phyloP scores from a whole-genome alignment of 2,113 vertebrate species.

The Nerophis ophidion region DNA sequence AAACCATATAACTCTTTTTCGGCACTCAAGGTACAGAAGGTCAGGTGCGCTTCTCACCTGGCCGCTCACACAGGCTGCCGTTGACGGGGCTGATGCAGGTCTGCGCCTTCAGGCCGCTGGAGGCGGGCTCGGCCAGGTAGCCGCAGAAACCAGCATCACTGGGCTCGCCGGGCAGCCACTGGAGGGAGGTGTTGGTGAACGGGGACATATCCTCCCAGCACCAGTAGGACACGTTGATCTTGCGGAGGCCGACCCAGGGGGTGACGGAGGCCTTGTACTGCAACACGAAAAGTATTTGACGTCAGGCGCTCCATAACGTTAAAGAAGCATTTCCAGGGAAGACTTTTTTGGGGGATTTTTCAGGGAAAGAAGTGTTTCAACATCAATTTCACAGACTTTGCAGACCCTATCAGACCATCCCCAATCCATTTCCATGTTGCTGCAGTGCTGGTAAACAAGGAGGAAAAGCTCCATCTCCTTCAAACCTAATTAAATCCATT shows the following conservation, averaged over 20 bases:
- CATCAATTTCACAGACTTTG: not conserved
- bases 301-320: not conserved
- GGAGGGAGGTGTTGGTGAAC: conserved; percentile 87
- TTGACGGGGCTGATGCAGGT: conserved; percentile 81
- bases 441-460: conserved; percentile 36
- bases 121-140: conserved; percentile 83
- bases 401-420: conserved; percentile 19
- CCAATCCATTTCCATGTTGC: conserved; percentile 32
- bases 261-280: conserved; percentile 83
- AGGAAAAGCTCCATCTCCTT: conserved; percentile 16
- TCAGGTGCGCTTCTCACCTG: conserved; percentile 67
- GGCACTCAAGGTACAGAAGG: too few relatives aligned
- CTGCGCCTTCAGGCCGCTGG: conserved; percentile 82
- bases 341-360: too few relatives aligned
- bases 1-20: too few relatives aligned
- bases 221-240: conserved; percentile 97
- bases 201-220: conserved; percentile 99
- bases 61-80: conserved; percentile 88
- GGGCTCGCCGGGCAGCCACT: conserved; percentile 87
- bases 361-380: not conserved
- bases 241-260: conserved; percentile 93
- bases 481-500: conserved; percentile 10
- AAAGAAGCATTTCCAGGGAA: not conserved
- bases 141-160: conserved; percentile 94
- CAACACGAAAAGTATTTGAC: not conserved